Evolutionary conservation across 2,888 invertebrate genomes (phyloP).

Genomic region (Volucella inflata): DNA sequence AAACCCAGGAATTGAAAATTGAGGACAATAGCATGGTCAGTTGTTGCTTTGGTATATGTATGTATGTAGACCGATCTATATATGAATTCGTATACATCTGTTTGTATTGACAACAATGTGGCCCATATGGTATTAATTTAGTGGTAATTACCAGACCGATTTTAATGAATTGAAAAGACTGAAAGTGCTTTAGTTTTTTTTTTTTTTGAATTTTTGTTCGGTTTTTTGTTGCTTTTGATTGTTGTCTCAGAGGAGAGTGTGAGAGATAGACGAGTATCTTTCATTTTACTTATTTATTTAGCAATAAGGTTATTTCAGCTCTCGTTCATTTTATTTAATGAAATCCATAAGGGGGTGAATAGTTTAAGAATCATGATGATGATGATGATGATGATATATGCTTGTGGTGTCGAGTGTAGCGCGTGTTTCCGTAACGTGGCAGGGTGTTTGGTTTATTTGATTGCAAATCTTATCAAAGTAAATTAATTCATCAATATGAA

Average conservation of each 20-base stretch:
- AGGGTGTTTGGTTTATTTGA: conserved; percentile 27
- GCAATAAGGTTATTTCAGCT: conserved; percentile 40
- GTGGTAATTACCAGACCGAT: conserved; percentile 75
- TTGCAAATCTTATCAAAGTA: conserved; percentile 68
- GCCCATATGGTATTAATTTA: conserved; percentile 76
- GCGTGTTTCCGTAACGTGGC: conserved; percentile 66
- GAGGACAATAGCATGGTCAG: conserved; percentile 69
- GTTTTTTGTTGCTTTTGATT: conserved; percentile 50
- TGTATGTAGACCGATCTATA: neutral
- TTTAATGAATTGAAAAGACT: conserved; percentile 75
- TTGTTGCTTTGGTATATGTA: neutral
- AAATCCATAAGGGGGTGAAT: conserved; percentile 72
- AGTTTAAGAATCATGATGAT: conserved; percentile 23
- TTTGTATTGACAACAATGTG: conserved; percentile 40
- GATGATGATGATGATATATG: conserved; percentile 61
- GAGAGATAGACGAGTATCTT: conserved; percentile 64
- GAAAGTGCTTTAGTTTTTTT: conserved; percentile 53
- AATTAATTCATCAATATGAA: conserved; percentile 55
- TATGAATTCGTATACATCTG: conserved; percentile 11
- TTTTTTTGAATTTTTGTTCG: conserved; percentile 19
- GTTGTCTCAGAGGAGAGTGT: conserved; percentile 43
- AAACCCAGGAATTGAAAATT: conserved; percentile 56
- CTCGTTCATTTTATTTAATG: conserved; percentile 74
- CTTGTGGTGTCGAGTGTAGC: conserved; percentile 57
- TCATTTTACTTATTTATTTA: conserved; percentile 63